Base-by-base conservation (phyloP, 2,797 vertebrate species). In the Tympanoctomys barrerae region DNA sequence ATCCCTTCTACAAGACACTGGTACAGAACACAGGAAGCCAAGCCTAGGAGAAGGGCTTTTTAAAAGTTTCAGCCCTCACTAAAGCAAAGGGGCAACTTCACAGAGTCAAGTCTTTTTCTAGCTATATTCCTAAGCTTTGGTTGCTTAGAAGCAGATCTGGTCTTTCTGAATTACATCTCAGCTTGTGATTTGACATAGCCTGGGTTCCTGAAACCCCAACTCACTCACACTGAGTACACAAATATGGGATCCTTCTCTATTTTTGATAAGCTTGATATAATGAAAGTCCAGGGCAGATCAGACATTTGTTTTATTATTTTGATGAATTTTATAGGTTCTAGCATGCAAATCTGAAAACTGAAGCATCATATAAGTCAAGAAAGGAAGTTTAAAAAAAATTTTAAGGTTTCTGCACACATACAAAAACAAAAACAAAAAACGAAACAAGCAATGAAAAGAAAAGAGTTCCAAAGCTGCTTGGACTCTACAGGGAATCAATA, bases 301-400 rank as follows among this genome's bases (percentile, higher is more conserved):
- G 91, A 96, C 46, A 91, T 21, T 87, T 89, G 10, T 82, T 77
- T 92, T 90, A 93, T 59, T 18, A 88, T 82, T 94, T 64, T 96
- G 66, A 59, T 39, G n/a, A 75, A 95, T 89, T 87, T 92, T 78
- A 96, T 71, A 66, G 77, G 57, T 28, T 79, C 36, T 94, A 61
- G 22, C 73, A 68, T 89, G 33, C 68, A 52, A 95, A 95, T 36
- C 21, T 88, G 39, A 97, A 90, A 94, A 94, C 8, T 85, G 73
- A 87, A 79, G n/a, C 14, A 94, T 31, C 75, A 96, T 93, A 75
- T 87, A 93, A 94, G 77, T 79, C 61, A 96, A 94, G 70, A 61
- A 96, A 94, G 61, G 46, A 94, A 96, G 71, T 21, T 22, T 80
- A 54, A 86, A 52, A 91, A 4, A 46, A 64, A 97, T 70, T 94